These are phyloP conservation scores for Rhinopomastus cyanomelas DNA, from an alignment of 2,113 vertebrate genomes.

Conservation along the genomic window DNA sequence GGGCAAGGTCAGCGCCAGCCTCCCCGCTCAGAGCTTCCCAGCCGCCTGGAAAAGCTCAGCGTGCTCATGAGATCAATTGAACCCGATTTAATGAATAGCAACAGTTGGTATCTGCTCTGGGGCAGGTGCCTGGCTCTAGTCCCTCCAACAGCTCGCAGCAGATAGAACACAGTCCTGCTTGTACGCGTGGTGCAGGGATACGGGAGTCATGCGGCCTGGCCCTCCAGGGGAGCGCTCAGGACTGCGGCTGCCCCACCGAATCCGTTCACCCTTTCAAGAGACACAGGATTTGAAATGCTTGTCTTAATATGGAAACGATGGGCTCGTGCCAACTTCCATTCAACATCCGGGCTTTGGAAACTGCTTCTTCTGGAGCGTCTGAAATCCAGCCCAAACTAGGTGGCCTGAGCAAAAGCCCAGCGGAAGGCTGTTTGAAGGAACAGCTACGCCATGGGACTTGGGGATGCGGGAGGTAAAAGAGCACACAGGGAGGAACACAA, in stretches of 20 bases:
- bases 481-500: neutral
- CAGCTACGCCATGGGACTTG: neutral
- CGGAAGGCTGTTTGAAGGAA: neutral
- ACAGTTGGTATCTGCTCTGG: neutral
- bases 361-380: neutral
- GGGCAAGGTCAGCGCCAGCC: neutral
- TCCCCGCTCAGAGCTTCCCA: neutral
- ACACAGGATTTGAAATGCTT: neutral
- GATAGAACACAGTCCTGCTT: neutral
- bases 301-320: no score
- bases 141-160: neutral
- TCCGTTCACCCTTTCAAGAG: neutral
- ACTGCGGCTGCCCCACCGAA: neutral
- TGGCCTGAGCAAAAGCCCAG: no score
- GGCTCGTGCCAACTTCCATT: no score
- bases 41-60: neutral
- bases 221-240: neutral
- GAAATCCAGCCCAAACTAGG: no score
- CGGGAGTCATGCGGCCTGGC: neutral
- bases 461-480: neutral
- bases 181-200: rapidly evolving
- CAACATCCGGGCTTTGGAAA: no score
- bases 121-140: neutral
- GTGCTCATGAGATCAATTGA: neutral
- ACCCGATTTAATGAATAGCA: neutral